Base-by-base conservation (phyloP, 2,888 invertebrate species). In the Pandemis cinnamomeana region DNA sequence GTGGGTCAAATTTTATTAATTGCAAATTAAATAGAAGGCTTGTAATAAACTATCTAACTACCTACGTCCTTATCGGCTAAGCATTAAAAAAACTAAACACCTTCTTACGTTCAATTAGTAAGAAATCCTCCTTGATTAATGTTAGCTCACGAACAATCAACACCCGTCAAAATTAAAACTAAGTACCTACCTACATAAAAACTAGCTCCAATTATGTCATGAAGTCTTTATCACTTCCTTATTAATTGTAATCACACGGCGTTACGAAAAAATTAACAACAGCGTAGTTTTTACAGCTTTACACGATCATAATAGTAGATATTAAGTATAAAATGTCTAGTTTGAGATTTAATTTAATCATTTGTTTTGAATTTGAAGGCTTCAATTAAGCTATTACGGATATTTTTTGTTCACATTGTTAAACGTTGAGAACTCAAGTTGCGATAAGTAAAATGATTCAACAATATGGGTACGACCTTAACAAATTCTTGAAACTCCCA, bases 211-310 rank as follows among this genome's bases (percentile, higher is more conserved):
- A 71, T 71, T 66, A 66, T 55, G 66, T 66, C 71, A 51, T 8
- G 71, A 44, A 27, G 46, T 60, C 44, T 64, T 66, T 71, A 71
- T 10, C 27, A 46, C 36, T 66, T 71, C 71, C 71, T 71, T 58
- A 60, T 41, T 71, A 20, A 55, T 36, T 61, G 15, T 66, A 66
- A 11, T 41, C 15, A n/a, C 13, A 7, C n/a, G 44, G 11, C n/a
- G 46, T 58, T 27, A 58, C 27, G 27, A 71, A 71, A 71, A 20
- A 68, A 68, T 36, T 48, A 60, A 68, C 55, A 68, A 68, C 44
- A 36, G 6, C 7, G 55, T 5, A 10, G 46, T 68, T 68, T 60
- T 48, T 68, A 44, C 44, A 15, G 15, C 66, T 61, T 51, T 7
- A 63, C 20, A n/a, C 53, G 11, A 20, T 55, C 15, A 55, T 58